Conservation (phyloP, 1,140 invertebrate genomes). For the Copidosoma floridanum region DNA sequence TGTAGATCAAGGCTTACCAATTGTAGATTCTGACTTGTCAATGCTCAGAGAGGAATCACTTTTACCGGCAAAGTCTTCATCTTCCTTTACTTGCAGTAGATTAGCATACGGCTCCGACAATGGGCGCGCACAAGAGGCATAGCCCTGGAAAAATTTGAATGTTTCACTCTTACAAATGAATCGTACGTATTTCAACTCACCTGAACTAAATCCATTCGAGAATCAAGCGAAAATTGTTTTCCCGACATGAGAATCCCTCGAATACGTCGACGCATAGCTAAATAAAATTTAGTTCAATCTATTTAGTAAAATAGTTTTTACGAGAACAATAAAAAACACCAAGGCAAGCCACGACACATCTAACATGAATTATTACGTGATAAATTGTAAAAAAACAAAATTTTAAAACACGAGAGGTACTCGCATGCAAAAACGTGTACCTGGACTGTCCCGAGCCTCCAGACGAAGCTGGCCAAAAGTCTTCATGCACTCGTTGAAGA, state of each 20-base stretch:
- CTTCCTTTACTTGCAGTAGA: conserved; percentile 62
- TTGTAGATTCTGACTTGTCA: conserved; percentile 38
- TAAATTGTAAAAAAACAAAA: too few species aligned
- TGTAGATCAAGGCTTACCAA: conserved; percentile 37
- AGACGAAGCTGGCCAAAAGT: conserved; percentile 68
- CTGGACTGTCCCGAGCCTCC: conserved; percentile 74
- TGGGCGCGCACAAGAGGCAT: conserved; percentile 43
- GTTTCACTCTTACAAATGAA: not conserved
- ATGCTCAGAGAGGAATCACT: conserved; percentile 42
- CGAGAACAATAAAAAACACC: not conserved
- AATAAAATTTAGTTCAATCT: too few species aligned
- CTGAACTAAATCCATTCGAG: conserved; percentile 86
- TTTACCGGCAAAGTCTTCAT: conserved; percentile 45
- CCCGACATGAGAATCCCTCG: conserved; percentile 84
- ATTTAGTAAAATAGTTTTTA: too few species aligned
- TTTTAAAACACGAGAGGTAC: not conserved
- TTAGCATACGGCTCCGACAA: conserved; percentile 47
- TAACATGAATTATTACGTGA: too few species aligned
- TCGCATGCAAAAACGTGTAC: conserved; percentile 52
- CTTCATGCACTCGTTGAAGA: conserved; percentile 75
- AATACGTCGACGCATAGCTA: conserved; percentile 78
- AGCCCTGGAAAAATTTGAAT: conserved; percentile 38
- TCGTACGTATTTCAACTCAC: conserved; percentile 42
- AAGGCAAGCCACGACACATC: not conserved
- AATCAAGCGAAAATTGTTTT: conserved; percentile 88